phyloP scores from a whole-genome alignment of 1,140 invertebrate species.

The Hestina assimilis region DNA sequence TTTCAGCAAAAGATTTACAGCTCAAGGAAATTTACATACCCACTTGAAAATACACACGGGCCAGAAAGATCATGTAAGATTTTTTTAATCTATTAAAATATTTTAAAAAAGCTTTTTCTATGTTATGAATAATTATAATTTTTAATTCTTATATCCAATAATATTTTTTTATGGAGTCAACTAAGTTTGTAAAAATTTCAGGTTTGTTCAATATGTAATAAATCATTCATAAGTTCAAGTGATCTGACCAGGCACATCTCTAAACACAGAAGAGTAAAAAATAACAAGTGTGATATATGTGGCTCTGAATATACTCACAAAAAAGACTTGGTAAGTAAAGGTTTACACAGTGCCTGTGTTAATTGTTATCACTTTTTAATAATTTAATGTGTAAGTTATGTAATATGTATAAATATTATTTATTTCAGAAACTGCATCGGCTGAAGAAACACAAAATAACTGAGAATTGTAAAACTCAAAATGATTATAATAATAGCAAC shows the following conservation, averaged over 20 bases:
- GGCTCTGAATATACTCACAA: slow-evolving; percentile 85
- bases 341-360: too few relatives aligned
- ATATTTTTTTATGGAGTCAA: too few relatives aligned
- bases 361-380: too few relatives aligned
- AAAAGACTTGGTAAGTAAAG: slow-evolving; percentile 74
- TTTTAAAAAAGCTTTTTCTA: slow-evolving; percentile 2
- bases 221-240: slow-evolving; percentile 83
- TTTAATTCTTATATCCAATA: too few relatives aligned
- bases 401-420: not conserved
- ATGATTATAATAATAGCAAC: slow-evolving; percentile 45
- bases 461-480: slow-evolving; percentile 37
- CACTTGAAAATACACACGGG: slow-evolving; percentile 80
- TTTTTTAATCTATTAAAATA: not conserved
- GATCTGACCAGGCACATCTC: slow-evolving; percentile 85
- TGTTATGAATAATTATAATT: not conserved
- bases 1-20: slow-evolving; percentile 80
- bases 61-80: slow-evolving; percentile 81
- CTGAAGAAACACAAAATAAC: slow-evolving; percentile 52
- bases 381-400: too few relatives aligned
- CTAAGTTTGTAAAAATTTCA: too few relatives aligned
- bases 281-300: slow-evolving; percentile 87
- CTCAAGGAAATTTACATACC: slow-evolving; percentile 79
- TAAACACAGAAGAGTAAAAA: slow-evolving; percentile 86
- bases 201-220: slow-evolving; percentile 84
- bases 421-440: slow-evolving; percentile 68